Evolutionary conservation across 2,113 vertebrate genomes (phyloP).

Genomic region (Hyperoodon ampullatus): DNA sequence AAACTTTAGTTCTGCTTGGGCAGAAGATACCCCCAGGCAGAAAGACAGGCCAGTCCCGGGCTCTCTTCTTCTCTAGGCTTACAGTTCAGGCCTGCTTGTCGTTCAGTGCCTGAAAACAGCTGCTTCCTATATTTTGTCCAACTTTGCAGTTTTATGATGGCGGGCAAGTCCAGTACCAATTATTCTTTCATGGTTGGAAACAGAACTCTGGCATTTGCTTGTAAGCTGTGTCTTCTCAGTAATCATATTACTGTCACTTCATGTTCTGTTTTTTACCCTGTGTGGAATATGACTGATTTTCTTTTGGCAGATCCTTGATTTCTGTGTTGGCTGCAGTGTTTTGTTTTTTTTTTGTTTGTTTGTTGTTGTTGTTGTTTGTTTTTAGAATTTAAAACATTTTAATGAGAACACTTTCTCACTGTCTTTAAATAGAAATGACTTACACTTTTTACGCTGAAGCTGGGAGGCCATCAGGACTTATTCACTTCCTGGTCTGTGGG

Average conservation of each 20-base stretch:
- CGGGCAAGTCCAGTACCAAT: neutral
- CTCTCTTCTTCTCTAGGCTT: neutral
- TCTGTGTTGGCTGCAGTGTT: neutral
- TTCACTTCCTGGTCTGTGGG: slow-evolving; percentile 82
- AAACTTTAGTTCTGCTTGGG: neutral
- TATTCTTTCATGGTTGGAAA: neutral
- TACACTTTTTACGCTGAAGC: neutral
- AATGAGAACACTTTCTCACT: slow-evolving; percentile 50
- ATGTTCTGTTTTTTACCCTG: neutral
- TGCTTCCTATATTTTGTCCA: neutral
- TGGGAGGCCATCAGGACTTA: neutral
- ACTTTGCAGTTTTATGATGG: accelerated
- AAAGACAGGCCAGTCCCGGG: neutral
- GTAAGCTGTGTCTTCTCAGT: neutral
- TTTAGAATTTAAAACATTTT: neutral
- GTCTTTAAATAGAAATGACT: neutral
- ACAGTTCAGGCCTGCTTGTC: accelerated
- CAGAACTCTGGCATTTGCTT: neutral
- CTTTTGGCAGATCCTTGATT: neutral
- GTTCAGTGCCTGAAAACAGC: neutral
- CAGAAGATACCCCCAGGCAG: neutral
- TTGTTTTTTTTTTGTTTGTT: too few species aligned
- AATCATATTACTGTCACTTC: neutral
- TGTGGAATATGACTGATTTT: neutral
- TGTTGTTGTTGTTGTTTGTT: too few species aligned